Evolutionary conservation across 2,797 vertebrate species (phyloP).

Genomic region (Botia kubotai): DNA sequence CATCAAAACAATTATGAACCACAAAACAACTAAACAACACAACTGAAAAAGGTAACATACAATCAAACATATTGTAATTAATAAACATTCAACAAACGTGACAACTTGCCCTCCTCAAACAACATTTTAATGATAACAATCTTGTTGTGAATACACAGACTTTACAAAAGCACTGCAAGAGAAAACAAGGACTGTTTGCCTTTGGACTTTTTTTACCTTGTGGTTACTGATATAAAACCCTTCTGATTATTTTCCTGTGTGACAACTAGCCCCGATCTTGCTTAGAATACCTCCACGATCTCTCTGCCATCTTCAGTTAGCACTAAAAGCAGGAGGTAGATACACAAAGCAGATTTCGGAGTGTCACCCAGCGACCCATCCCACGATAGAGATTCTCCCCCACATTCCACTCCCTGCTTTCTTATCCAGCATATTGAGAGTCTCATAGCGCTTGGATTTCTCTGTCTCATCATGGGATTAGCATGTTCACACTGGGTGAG

Average conservation of each 20-base stretch:
- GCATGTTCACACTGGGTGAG: conserved; percentile 54
- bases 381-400: background rate
- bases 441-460: conserved; percentile 51
- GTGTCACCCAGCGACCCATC: conserved; percentile 24
- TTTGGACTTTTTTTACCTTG: background rate
- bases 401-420: background rate
- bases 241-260: background rate
- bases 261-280: background rate
- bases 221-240: background rate
- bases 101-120: background rate
- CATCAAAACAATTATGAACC: too few species aligned
- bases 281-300: background rate
- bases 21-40: too few species aligned
- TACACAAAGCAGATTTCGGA: conserved; percentile 1
- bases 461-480: conserved; percentile 60
- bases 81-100: background rate
- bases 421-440: conserved; percentile 53
- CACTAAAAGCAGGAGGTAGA: conserved; percentile 6
- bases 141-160: background rate
- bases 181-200: background rate
- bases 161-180: background rate
- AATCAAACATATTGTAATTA: too few species aligned
- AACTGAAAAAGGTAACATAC: too few species aligned
- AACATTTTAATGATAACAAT: background rate
- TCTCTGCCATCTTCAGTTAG: background rate